A percentile compares a stretch with the other conserved stretches of the same genome.
phyloP scores from a whole-genome alignment of 1,140 invertebrate species.

The Aplysia californica region DNA sequence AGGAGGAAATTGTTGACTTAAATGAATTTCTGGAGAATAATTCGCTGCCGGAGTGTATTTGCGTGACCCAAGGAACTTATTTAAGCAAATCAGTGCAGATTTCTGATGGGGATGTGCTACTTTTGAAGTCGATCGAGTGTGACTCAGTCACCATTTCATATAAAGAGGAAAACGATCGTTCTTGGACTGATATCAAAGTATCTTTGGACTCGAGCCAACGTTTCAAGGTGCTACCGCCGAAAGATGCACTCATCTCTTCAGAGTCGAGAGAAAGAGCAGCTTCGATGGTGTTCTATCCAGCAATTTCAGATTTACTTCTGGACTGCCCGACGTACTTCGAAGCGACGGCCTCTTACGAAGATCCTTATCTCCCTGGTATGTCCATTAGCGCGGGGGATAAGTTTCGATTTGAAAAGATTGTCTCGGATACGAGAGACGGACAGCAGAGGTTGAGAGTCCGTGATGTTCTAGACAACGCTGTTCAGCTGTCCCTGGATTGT shows the following conservation, averaged over 20 bases:
- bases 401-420: slow-evolving; percentile 28
- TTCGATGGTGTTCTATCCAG: slow-evolving; percentile 31
- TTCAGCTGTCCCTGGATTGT: slow-evolving; percentile 28
- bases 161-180: not conserved
- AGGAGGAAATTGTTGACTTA: not conserved
- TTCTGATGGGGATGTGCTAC: slow-evolving; percentile 31
- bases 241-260: slow-evolving; percentile 4
- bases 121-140: slow-evolving; percentile 19
- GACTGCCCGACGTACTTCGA: slow-evolving; percentile 41
- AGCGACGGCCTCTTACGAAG: slow-evolving; percentile 35
- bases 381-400: slow-evolving; percentile 35
- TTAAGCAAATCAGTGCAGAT: slow-evolving; percentile 19
- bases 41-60: slow-evolving; percentile 29
- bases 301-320: slow-evolving; percentile 34
- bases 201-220: slow-evolving; percentile 23
- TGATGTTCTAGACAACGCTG: too few relatives aligned
- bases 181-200: slow-evolving; percentile 1
- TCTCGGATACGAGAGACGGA: slow-evolving; percentile 18
- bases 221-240: slow-evolving; percentile 33
- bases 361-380: slow-evolving; percentile 38
- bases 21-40: slow-evolving; percentile 23
- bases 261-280: not conserved
- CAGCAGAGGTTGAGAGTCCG: slow-evolving; percentile 25
- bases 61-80: slow-evolving; percentile 28
- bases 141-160: slow-evolving; percentile 17